Evolutionary conservation across 2,113 vertebrate species (phyloP).

Genomic region (Otis tarda): DNA sequence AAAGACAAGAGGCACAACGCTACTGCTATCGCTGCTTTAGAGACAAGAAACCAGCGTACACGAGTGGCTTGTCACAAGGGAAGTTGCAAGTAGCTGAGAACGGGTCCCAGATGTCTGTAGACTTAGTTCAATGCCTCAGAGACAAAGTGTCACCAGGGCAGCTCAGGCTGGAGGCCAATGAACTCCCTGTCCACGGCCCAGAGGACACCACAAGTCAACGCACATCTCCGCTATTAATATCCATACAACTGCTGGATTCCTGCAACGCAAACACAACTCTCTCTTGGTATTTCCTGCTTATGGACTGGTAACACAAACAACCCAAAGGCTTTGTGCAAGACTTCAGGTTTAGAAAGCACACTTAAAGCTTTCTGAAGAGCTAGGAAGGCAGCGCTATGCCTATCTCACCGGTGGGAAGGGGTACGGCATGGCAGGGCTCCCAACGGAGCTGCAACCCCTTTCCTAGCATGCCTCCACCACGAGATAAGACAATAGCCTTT

Average conservation of each 20-base stretch:
- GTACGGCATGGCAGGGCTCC: not conserved
- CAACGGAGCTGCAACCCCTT: fast-evolving
- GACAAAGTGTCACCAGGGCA: not conserved
- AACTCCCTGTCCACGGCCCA: not conserved
- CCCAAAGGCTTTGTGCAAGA: not conserved
- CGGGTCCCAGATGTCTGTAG: not conserved
- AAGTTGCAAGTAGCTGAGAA: not conserved
- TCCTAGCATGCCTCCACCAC: fast-evolving
- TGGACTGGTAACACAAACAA: not conserved
- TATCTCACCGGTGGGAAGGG: fast-evolving
- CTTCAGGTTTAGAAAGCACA: not conserved
- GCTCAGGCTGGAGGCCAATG: not conserved
- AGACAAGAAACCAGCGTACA: not conserved
- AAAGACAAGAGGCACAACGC: not conserved
- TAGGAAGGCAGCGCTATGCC: not conserved
- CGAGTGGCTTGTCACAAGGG: not conserved
- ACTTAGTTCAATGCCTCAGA: not conserved
- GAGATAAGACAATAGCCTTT: not conserved
- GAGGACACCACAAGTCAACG: not conserved
- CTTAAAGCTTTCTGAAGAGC: fast-evolving
- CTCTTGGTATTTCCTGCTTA: conserved; percentile 38
- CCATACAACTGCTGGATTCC: not conserved
- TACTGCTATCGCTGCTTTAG: not conserved
- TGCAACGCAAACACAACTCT: not conserved
- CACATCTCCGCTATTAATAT: not conserved